These are phyloP conservation scores for Drosophila hawaiiensis DNA, from an alignment of 2,888 invertebrate genomes.

Conservation along the genomic window DNA sequence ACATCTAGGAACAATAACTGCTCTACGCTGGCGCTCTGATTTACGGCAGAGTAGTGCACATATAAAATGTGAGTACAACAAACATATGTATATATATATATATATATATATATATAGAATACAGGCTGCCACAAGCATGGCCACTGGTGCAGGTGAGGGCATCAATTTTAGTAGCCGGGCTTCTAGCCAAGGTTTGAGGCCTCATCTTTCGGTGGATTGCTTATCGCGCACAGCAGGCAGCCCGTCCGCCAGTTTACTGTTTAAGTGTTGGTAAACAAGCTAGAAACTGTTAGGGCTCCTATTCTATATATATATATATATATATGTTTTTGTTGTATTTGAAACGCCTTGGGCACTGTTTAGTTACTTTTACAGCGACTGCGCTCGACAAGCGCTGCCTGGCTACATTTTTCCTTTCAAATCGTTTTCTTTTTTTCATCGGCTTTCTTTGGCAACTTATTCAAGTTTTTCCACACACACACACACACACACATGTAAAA, in stretches of 20 bases:
- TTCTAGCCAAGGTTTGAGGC: conserved; percentile 28
- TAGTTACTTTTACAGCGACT: conserved; percentile 77
- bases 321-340: not conserved
- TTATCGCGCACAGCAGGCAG: conserved; percentile 47
- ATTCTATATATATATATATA: not conserved
- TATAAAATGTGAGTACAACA: not conserved
- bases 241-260: conserved; percentile 32
- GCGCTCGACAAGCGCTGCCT: conserved; percentile 61
- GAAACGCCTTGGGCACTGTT: conserved; percentile 64
- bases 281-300: conserved; percentile 42
- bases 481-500: conserved; percentile 19
- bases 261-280: conserved; percentile 79
- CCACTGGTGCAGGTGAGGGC: conserved; percentile 36
- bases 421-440: conserved; percentile 28
- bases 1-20: not conserved
- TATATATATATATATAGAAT: conserved; percentile 3
- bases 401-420: conserved; percentile 73
- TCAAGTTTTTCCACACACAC: conserved; percentile 52
- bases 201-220: conserved; percentile 29
- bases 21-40: not conserved
- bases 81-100: not conserved
- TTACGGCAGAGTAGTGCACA: not conserved
- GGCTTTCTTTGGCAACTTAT: conserved; percentile 67
- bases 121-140: conserved; percentile 19
- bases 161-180: conserved; percentile 20